Evolutionary conservation across 1,140 invertebrate species (phyloP), one percentile per base, ranked within the genome.

Genomic region (Cepaea nemoralis): DNA sequence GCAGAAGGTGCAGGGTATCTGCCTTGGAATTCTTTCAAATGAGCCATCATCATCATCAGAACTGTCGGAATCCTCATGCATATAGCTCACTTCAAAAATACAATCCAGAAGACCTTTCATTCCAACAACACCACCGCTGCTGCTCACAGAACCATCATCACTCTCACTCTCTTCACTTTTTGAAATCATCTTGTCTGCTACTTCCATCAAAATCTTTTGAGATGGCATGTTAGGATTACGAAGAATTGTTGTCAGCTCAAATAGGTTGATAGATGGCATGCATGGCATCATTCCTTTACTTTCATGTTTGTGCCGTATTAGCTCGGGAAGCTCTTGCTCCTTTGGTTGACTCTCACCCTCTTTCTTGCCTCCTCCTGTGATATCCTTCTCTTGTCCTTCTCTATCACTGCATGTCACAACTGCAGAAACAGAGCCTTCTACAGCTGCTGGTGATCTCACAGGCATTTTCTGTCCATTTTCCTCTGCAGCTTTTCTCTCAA

Each of bases 161-260:
- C 42, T 69, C 12, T 45, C 77, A 27, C 39, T 69, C 33, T 79
- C 39, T 19, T 67, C 59, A 69, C 19, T 45, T 16, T 45, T 79
- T 31, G n/a, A 35, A 0, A 66, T 42, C 24, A 78, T 78, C 19
- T 79, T 16, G 31, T 79, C 77, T 40, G 77, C 66, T 0, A 79
- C 77, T n/a, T 79, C 77, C 5, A 69, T 69, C 77, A 79, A 69
- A 5, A 79, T 69, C 31, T 79, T 79, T n/a, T 79, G 77, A 22
- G 77, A 40, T 40, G 77, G 77, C 77, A 79, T 79, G 40, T 45
- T 48, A 3, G 77, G 77, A 35, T 48, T 33, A 14, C 39, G 59
- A 33, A 79, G 77, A 24, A 79, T 48, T 27, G 10, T 45, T 10
- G 63, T 33, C 42, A 79, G n/a, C 77, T 79, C 77, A 8, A 10